Evolutionary conservation across 1,140 invertebrate species (phyloP).

Genomic region (Achatina immaculata): DNA sequence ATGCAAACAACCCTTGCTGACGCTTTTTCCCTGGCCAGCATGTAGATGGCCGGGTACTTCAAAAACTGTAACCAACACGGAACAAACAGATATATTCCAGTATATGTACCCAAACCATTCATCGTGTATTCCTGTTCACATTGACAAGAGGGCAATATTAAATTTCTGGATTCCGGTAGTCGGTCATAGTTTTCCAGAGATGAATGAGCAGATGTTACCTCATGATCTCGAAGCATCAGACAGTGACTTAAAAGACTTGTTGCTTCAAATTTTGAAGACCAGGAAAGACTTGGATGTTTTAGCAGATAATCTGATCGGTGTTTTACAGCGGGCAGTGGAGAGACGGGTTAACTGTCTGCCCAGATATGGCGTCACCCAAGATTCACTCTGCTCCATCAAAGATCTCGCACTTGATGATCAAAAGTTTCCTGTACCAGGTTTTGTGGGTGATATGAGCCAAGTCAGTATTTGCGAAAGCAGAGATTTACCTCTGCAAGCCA

Average conservation of each 20-base stretch:
- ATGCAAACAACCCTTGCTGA: neutral
- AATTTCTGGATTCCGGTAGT: constrained; percentile 51
- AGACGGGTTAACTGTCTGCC: constrained; percentile 54
- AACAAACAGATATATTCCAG: neutral
- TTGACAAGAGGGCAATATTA: constrained; percentile 40
- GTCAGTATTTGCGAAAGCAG: neutral
- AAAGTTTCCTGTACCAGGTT: neutral
- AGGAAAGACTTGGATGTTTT: constrained; percentile 17
- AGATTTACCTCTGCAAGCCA: constrained; percentile 74
- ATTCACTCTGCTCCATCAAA: neutral
- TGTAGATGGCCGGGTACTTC: constrained; percentile 62
- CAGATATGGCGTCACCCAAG: neutral
- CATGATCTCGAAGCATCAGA: neutral
- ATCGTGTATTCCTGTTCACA: constrained; percentile 30
- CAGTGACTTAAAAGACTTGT: neutral
- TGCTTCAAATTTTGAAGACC: constrained; percentile 10
- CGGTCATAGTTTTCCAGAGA: constrained; percentile 44
- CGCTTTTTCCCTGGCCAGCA: constrained; percentile 45
- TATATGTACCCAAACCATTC: constrained; percentile 14
- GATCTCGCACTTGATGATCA: neutral
- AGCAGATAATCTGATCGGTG: constrained; percentile 50
- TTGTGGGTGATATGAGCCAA: neutral
- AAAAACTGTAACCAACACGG: constrained; percentile 50
- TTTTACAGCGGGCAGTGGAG: constrained; percentile 53
- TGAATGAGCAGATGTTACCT: neutral